Conservation (phyloP, 2,888 invertebrate species). For the Apamea monoglypha region DNA sequence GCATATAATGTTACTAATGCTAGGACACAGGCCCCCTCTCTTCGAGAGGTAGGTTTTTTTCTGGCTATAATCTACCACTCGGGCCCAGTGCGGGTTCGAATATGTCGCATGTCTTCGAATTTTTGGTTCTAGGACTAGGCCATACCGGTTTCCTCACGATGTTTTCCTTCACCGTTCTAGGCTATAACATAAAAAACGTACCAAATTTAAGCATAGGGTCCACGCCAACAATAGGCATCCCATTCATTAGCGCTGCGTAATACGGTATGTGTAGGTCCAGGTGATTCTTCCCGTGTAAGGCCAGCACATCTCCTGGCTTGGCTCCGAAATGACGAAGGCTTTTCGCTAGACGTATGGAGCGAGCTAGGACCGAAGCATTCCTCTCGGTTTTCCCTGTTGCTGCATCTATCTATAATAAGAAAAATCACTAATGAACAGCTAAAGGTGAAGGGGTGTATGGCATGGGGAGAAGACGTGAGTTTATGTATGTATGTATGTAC, state of each 20-base stretch:
- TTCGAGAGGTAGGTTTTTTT: too few species aligned
- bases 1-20: too few species aligned
- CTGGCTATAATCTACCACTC: too few species aligned
- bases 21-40: too few species aligned
- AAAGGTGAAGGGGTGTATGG: too few species aligned
- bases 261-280: constrained; percentile 81
- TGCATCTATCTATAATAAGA: constrained; percentile 78
- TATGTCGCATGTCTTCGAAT: too few species aligned
- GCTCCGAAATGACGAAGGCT: constrained; percentile 75
- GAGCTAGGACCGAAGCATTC: constrained; percentile 74
- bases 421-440: too few species aligned
- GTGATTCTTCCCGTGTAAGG: constrained; percentile 80
- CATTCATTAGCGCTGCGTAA: constrained; percentile 81
- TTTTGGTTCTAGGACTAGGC: too few species aligned
- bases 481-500: too few species aligned
- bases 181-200: constrained; percentile 44
- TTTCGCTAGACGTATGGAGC: constrained; percentile 76
- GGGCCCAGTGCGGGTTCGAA: too few species aligned
- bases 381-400: constrained; percentile 80
- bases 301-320: constrained; percentile 80
- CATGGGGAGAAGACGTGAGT: too few species aligned
- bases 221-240: constrained; percentile 66
- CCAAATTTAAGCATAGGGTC: constrained; percentile 75
- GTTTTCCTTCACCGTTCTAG: background rate
- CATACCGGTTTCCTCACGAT: too few species aligned